Conservation (phyloP, 2,888 invertebrate species). For the Steinernema carpocapsae region DNA sequence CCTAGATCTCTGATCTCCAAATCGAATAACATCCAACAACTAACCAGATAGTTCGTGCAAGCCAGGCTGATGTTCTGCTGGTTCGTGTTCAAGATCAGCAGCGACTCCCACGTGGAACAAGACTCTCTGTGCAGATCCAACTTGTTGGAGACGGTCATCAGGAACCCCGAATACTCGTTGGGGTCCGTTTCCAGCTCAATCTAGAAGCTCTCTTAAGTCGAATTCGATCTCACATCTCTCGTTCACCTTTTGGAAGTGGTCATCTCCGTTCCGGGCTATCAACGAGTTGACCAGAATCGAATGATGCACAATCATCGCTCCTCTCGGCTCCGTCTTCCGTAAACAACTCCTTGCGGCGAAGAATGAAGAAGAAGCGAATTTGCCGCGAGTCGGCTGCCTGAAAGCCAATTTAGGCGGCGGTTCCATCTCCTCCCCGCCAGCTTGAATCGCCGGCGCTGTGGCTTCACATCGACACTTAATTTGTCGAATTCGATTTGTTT, state of each 20-base stretch:
- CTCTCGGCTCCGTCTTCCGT: conserved; percentile 14
- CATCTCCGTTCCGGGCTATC: neutral
- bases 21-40: neutral
- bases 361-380: conserved; percentile 19
- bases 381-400: conserved; percentile 22
- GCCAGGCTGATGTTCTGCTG: conserved; percentile 47
- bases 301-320: conserved; percentile 29
- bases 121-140: conserved; percentile 45
- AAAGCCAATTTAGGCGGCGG: conserved; percentile 27
- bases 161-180: conserved; percentile 43
- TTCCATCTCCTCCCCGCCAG: conserved; percentile 21
- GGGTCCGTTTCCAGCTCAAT: conserved; percentile 45
- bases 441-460: conserved; percentile 13
- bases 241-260: conserved; percentile 24
- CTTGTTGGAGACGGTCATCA: conserved; percentile 45
- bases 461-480: conserved; percentile 19
- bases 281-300: conserved; percentile 28
- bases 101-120: conserved; percentile 44
- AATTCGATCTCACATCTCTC: neutral
- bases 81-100: conserved; percentile 45
- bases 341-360: conserved; percentile 9
- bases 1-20: no score
- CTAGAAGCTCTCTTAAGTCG: conserved; percentile 30
- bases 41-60: conserved; percentile 49
- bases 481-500: conserved; percentile 34